Conservation (phyloP, 2,888 invertebrate species). For the Epinotia brunnichana region DNA sequence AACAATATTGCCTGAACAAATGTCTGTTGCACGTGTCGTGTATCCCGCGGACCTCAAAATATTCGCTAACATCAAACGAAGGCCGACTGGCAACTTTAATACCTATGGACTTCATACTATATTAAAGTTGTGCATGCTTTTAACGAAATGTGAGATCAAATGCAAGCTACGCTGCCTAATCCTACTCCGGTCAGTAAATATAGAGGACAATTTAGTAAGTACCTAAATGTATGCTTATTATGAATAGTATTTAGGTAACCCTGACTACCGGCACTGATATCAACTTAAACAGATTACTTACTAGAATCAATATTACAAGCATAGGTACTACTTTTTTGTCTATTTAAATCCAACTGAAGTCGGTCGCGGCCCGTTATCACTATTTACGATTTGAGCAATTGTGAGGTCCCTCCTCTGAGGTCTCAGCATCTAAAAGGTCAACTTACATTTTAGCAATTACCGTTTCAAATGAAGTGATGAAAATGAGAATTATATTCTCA, state of each 20-base stretch:
- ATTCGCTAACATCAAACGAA: slow-evolving; percentile 44
- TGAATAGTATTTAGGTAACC: no score
- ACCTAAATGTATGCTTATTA: neutral
- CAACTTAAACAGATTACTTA: no score
- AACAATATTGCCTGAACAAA: neutral
- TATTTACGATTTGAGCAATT: no score
- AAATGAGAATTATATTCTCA: neutral
- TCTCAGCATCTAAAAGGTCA: neutral
- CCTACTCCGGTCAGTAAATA: neutral
- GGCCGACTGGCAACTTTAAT: slow-evolving; percentile 19
- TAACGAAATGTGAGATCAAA: neutral
- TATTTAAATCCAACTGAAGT: no score
- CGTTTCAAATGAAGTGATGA: neutral
- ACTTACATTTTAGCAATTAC: neutral
- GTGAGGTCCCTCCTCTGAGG: neutral
- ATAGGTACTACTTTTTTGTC: no score
- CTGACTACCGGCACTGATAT: no score
- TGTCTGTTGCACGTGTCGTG: slow-evolving; percentile 20
- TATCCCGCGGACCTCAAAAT: slow-evolving; percentile 21
- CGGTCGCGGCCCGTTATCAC: no score
- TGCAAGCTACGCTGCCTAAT: neutral
- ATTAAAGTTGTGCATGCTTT: slow-evolving; percentile 15
- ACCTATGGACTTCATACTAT: slow-evolving; percentile 22
- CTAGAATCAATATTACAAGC: no score
- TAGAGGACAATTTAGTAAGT: neutral